phyloP scores from a whole-genome alignment of 2,113 vertebrate species.

The Sarotherodon lohbergeri region DNA sequence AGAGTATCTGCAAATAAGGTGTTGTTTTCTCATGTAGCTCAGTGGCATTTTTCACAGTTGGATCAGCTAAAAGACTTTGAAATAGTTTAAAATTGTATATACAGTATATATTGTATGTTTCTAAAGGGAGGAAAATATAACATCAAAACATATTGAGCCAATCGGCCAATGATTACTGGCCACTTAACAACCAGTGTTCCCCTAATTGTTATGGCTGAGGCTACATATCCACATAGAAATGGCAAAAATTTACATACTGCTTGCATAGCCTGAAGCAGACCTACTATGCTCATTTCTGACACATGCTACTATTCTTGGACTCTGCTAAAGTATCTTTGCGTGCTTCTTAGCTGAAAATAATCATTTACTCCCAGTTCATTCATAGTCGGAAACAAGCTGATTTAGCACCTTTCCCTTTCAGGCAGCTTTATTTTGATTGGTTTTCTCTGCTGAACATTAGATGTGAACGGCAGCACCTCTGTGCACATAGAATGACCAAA shows the following conservation, averaged over 20 bases:
- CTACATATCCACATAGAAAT: neutral
- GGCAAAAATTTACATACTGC: neutral
- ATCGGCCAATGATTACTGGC: neutral
- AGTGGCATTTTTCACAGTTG: neutral
- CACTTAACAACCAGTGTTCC: neutral
- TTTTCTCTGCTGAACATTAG: neutral
- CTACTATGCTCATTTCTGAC: neutral
- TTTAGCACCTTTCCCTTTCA: neutral
- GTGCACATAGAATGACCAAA: neutral
- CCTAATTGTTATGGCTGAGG: neutral
- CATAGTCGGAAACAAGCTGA: neutral
- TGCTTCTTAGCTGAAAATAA: neutral
- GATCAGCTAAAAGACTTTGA: neutral
- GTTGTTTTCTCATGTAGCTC: neutral
- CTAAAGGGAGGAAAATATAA: neutral
- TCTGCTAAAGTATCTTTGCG: neutral
- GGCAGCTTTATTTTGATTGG: neutral
- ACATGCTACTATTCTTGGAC: neutral
- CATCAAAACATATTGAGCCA: neutral
- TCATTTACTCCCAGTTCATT: neutral
- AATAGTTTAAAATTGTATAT: neutral
- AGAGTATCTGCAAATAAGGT: neutral
- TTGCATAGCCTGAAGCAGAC: neutral
- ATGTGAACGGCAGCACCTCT: neutral
- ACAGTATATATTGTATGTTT: neutral